Base-by-base conservation (phyloP, 1,140 invertebrate species). In the Bombus waltoni region DNA sequence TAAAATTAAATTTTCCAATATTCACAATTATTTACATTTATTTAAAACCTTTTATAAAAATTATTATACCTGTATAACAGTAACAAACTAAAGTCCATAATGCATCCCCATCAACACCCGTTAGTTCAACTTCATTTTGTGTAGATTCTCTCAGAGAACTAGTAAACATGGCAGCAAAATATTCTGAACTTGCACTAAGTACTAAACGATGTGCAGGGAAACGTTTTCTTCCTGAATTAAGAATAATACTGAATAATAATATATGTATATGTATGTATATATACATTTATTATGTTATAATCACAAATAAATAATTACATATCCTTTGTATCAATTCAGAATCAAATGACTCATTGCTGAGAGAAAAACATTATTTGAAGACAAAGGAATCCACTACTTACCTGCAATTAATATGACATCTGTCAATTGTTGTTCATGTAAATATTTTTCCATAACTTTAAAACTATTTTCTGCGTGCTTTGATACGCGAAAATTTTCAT, bases 101-200 rank as follows among this genome's bases (percentile, higher is more conserved):
- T 81, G 98, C 98, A 94, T 98, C 97, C 35, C 98, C 96, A 94
- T 98, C 97, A 35, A 99, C 97, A 93, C 97, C 97, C 90, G 97
- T 97, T 89, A 99, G 95, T 85, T 97, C 97, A 53, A 99, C 97
- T 96, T 98, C 98, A 88, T 96, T 96, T 94, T 98, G 97, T 79
- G 96, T 97, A n/a, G 98, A 96, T 96, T 99, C 98, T 91, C 97
- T 95, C 78, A 99, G 95, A 87, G 97, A 97, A 89, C 97, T 98
- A 44, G 98, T 99, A 93, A 99, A 99, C 98, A 99, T 99, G 70
- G 98, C 98, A 74, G 98, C 97, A 96, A 99, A 99, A 95, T 99
- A 99, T 95, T 98, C 98, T 91, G 98, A 99, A 72, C 97, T 98
- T 83, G 98, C 98, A 92, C 98, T 97, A 72, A 99, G 96, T 81